Base-by-base conservation (phyloP, 2,888 invertebrate genomes). In the Heteropelma amictum region DNA sequence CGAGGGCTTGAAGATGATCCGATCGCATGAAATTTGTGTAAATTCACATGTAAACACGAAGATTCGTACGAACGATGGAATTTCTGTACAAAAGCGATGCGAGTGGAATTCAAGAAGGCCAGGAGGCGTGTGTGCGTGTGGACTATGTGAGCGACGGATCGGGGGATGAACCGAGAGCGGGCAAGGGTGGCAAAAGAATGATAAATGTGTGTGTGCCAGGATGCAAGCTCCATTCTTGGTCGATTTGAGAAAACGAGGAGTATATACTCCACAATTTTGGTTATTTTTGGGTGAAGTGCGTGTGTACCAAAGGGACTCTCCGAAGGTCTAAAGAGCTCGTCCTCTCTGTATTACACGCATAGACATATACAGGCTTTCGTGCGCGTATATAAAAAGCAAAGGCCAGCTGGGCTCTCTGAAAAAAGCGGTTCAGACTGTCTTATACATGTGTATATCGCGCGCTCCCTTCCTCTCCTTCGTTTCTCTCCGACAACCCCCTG, bases 211-310 rank as follows among this genome's bases (percentile, higher is more conserved):
- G 12, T 23, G 8, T 14, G 17, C 14, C 4, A 8, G 33, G 23
- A 12, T 17, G 21, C 23, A 47, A 42, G 30, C 30, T 42, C 12
- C 53, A 28, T 28, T 61, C 54, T 63, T 40, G 30, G 28, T 12
- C 42, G 51, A 45, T 70, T 53, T 49, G 8, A 67, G 51, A 67
- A 28, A 40, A 56, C 33, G 23, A 38, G 54, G 38, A 38, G 30
- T 38, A 35, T 70, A 53, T 64, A 70, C 47, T 73, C 69, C 51
- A 53, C 45, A 74, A 74, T 74, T 58, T 74, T 74, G 74, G 64
- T 70, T 70, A 65, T 68, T 70, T 73, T 70, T 49, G 64, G 56
- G 35, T 45, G 63, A 58, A n/a, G n/a, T n/a, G n/a, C n/a, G n/a
- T n/a, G 58, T 38, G 51, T 21, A 60, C 45, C 51, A 28, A 58